A percentile compares a stretch with the other conserved stretches of the same genome.
Evolutionary conservation across 2,113 vertebrate species (phyloP).

Genomic region (Agapornis roseicollis): DNA sequence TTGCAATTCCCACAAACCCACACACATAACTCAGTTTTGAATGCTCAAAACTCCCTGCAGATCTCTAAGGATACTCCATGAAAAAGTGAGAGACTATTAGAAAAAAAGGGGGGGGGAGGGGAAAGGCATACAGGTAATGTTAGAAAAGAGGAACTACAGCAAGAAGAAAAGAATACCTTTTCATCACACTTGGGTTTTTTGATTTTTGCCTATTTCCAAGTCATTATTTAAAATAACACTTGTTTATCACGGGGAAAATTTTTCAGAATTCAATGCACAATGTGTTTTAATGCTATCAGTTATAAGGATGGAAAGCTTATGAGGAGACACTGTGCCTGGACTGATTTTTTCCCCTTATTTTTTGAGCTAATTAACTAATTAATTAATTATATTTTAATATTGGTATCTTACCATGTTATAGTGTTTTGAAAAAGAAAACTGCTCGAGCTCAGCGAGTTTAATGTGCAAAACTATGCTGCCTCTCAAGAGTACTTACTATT

Average conservation of each 20-base stretch:
- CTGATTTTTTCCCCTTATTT: not conserved
- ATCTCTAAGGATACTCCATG: not conserved
- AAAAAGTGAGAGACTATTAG: not conserved
- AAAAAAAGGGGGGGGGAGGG: not conserved
- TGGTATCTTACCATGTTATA: not conserved
- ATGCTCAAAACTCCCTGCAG: not conserved
- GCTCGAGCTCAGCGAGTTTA: not conserved
- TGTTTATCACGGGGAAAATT: not conserved
- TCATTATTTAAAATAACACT: not conserved
- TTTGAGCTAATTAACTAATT: not conserved
- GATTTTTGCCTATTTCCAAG: not conserved
- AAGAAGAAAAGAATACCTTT: not conserved
- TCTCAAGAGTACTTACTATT: not conserved
- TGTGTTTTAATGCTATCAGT: not conserved
- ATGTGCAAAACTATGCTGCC: not conserved
- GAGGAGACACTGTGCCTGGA: not conserved
- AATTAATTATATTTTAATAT: not conserved
- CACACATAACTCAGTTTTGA: not conserved
- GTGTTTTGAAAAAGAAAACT: not conserved
- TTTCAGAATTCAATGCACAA: not conserved
- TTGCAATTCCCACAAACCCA: not conserved
- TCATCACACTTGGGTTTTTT: not conserved
- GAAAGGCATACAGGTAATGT: not conserved
- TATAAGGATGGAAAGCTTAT: not conserved
- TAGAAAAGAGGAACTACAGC: not conserved